A percentile compares a stretch with the other conserved stretches of the same genome.
Evolutionary conservation across 1,140 invertebrate genomes (phyloP).

Genomic region (Meteorus sp.): DNA sequence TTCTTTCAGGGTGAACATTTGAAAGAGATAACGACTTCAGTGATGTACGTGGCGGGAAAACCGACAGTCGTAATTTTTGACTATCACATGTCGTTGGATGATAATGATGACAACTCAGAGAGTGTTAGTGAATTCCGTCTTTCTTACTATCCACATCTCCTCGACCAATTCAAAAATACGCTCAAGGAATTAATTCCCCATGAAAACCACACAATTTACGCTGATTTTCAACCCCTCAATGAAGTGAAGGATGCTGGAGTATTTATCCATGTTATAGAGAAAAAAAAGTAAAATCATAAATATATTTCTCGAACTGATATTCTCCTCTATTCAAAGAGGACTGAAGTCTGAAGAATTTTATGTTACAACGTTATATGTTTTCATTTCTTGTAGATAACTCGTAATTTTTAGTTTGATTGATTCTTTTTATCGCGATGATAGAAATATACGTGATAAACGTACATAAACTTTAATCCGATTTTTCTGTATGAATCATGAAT

Average conservation of each 20-base stretch:
- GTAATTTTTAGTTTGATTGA: too few relatives aligned
- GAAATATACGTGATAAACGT: conserved; percentile 29
- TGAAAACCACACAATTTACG: conserved; percentile 71
- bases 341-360: too few relatives aligned
- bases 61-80: conserved; percentile 77
- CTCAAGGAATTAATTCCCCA: conserved; percentile 70
- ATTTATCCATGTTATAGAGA: conserved; percentile 83
- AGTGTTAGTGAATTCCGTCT: conserved; percentile 74
- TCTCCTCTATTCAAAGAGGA: too few relatives aligned
- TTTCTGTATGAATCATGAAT: conserved; percentile 34
- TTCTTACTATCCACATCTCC: conserved; percentile 82
- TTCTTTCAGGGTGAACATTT: conserved; percentile 73
- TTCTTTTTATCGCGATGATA: too few relatives aligned
- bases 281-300: conserved; percentile 41
- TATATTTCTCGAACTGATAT: not conserved
- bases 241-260: conserved; percentile 72
- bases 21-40: conserved; percentile 80
- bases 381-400: too few relatives aligned
- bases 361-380: too few relatives aligned
- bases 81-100: conserved; percentile 69
- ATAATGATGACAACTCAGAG: conserved; percentile 46
- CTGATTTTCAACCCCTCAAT: conserved; percentile 76
- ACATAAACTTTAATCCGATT: conserved; percentile 31
- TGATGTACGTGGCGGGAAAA: conserved; percentile 73
- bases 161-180: conserved; percentile 72